Conservation (phyloP, 2,113 vertebrate genomes). For the Thomomys bottae region DNA sequence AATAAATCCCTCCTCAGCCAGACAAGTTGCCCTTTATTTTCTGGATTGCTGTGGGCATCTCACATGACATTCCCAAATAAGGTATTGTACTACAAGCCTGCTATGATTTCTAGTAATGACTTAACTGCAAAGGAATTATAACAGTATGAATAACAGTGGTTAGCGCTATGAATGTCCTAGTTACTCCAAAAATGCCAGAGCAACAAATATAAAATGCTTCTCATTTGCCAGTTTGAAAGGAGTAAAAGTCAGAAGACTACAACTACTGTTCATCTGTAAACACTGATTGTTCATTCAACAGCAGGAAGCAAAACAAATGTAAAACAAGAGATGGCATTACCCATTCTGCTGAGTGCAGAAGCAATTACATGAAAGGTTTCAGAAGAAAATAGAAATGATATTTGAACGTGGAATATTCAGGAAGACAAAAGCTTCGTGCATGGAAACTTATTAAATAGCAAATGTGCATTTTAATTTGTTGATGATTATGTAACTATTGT, state of each 20-base stretch:
- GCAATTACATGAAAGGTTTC: constrained; percentile 28
- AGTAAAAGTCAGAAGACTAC: constrained; percentile 82
- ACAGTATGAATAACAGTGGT: constrained; percentile 92
- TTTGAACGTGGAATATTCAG: constrained; percentile 38
- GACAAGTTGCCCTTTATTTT: constrained; percentile 93
- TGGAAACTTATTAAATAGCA: constrained; percentile 18
- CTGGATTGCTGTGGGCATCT: constrained; percentile 93
- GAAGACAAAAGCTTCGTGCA: background rate
- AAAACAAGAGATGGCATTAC: constrained; percentile 69
- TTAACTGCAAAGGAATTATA: constrained; percentile 98
- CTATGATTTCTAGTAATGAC: constrained; percentile 97
- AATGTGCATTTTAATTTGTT: constrained; percentile 25
- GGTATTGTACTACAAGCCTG: constrained; percentile 93
- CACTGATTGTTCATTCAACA: constrained; percentile 84
- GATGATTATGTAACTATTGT: background rate
- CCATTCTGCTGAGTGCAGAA: constrained; percentile 41
- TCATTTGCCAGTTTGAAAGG: constrained; percentile 81
- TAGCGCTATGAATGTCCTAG: constrained; percentile 85
- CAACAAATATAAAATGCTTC: constrained; percentile 83
- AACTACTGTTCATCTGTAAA: constrained; percentile 83
- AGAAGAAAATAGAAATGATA: constrained; percentile 64
- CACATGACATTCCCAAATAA: constrained; percentile 99
- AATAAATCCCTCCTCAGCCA: constrained; percentile 93
- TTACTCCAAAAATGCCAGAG: constrained; percentile 87
- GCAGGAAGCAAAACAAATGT: constrained; percentile 78